phyloP scores from a whole-genome alignment of 30 jellyfish, hydroid and myxozoan species.

The Rhopilema esculentum region DNA sequence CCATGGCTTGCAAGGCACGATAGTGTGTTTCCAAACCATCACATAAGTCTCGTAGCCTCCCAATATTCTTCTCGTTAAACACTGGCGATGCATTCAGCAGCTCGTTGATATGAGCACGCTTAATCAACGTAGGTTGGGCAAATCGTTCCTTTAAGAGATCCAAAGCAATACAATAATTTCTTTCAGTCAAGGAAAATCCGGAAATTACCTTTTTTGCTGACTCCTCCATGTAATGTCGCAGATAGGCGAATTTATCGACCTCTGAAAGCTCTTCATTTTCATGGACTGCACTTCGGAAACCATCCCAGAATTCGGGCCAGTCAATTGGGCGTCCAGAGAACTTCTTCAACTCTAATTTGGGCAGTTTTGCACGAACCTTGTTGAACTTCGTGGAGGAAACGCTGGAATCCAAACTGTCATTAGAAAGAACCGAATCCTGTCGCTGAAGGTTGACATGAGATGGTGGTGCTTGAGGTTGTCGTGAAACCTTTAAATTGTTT shows the following conservation, averaged over 20 bases:
- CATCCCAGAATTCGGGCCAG: too few relatives aligned
- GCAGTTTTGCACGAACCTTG: too few relatives aligned
- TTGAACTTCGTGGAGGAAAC: too few relatives aligned
- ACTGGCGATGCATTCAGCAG: constrained; percentile 11
- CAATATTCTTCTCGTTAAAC: constrained; percentile 23
- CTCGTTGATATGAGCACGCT: constrained; percentile 44
- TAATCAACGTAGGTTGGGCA: constrained; percentile 23
- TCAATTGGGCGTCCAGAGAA: too few relatives aligned
- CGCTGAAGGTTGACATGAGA: too few relatives aligned
- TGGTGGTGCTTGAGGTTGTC: too few relatives aligned
- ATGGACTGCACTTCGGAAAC: constrained; percentile 29
- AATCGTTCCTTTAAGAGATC: constrained; percentile 3
- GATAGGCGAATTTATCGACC: constrained; percentile 19
- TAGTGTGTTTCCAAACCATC: constrained; percentile 37
- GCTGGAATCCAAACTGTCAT: too few relatives aligned
- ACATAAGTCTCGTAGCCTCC: neutral
- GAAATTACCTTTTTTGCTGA: constrained; percentile 30
- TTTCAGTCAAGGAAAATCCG: constrained; percentile 23
- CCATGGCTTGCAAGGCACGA: constrained; percentile 34
- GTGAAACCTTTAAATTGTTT: too few relatives aligned
- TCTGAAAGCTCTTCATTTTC: neutral
- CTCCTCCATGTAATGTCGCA: constrained; percentile 14
- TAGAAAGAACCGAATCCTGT: too few relatives aligned
- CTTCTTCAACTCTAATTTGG: too few relatives aligned
- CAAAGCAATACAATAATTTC: constrained; percentile 9